Evolutionary conservation across 2,113 vertebrate genomes (phyloP).

Genomic region (Caretta caretta): DNA sequence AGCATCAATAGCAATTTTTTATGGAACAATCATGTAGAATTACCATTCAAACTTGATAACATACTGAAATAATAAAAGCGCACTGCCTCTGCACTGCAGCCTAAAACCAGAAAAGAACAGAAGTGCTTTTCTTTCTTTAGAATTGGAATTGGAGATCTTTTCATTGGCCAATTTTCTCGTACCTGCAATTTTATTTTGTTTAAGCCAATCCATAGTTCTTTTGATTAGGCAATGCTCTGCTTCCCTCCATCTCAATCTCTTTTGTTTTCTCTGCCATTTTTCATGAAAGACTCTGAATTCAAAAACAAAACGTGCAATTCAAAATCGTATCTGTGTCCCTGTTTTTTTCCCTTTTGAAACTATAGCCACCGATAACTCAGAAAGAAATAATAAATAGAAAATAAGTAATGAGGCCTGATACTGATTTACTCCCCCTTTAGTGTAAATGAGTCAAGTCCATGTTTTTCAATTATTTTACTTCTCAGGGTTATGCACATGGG

Average conservation of each 20-base stretch:
- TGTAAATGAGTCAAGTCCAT: too few relatives aligned
- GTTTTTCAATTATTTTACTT: too few relatives aligned
- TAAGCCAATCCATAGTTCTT: background rate
- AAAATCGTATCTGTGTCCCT: background rate
- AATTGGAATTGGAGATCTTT: constrained; percentile 39
- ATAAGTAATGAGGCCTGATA: background rate
- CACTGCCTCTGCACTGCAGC: background rate
- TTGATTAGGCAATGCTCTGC: background rate
- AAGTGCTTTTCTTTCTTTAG: constrained; percentile 15
- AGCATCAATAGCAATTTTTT: constrained; percentile 61
- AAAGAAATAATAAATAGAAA: background rate
- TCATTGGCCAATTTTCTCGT: constrained; percentile 37
- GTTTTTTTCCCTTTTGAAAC: background rate
- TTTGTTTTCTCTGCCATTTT: background rate
- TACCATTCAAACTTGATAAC: constrained; percentile 54
- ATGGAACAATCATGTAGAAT: constrained; percentile 55
- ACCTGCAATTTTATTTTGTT: constrained; percentile 49
- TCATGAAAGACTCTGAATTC: background rate
- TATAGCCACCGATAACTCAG: background rate
- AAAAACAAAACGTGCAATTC: constrained; percentile 24
- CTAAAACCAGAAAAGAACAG: constrained; percentile 17
- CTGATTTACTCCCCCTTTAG: background rate
- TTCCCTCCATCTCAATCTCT: background rate
- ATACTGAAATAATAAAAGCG: constrained; percentile 26
- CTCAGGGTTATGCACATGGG: too few relatives aligned